phyloP scores from a whole-genome alignment of 1,140 invertebrate species.

The Brachionus manjavacas region DNA sequence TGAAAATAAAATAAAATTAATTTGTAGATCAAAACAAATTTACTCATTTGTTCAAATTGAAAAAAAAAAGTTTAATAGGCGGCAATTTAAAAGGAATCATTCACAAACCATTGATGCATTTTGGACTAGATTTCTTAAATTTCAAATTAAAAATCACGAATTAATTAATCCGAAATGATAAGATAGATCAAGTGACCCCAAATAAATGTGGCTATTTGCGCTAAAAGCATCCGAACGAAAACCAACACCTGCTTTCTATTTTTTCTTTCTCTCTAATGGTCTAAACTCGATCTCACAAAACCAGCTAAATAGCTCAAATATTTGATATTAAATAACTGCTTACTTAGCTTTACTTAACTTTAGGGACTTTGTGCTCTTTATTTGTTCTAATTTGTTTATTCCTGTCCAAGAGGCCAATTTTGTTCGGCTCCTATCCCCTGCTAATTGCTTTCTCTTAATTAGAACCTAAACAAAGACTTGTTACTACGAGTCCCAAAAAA shows the following conservation, averaged over 20 bases:
- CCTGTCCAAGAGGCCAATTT: neutral
- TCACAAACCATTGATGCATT: conserved; percentile 16
- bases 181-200: conserved; percentile 14
- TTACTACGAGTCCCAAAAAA: neutral
- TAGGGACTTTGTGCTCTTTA: neutral
- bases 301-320: neutral
- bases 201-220: neutral
- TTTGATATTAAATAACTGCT: conserved; percentile 19
- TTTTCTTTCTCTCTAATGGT: neutral
- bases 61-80: neutral
- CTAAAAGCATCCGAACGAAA: neutral
- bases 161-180: conserved; percentile 28
- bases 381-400: conserved; percentile 22
- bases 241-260: conserved; percentile 1
- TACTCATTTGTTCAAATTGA: neutral
- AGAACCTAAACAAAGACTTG: neutral
- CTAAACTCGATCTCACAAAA: neutral
- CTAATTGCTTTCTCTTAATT: neutral
- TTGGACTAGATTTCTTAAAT: conserved; percentile 13
- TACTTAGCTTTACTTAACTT: neutral
- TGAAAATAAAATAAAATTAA: neutral
- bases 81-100: neutral
- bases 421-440: neutral
- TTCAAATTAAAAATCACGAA: conserved; percentile 29
- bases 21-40: neutral